Percentiles rank a stretch among this genome's conserved stretches.
Conservation (phyloP, 1,140 invertebrate species). For the Zaprionus nigranus region DNA sequence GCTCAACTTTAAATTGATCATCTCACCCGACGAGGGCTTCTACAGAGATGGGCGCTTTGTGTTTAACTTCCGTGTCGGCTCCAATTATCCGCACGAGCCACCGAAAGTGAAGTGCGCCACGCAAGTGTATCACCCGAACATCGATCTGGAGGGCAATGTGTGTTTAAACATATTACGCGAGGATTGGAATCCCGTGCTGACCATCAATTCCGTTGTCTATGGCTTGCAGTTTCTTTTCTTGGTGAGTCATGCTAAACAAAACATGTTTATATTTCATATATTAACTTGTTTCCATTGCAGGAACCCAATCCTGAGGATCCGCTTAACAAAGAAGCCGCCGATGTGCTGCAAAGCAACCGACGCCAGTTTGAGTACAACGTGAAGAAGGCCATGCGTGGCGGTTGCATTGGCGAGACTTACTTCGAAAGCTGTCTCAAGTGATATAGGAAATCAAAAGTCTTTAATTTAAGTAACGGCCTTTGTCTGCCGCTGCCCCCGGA, state of each 20-base stretch:
- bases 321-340: constrained; percentile 99
- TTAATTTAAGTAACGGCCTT: constrained; percentile 78
- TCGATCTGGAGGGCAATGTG: constrained; percentile 97
- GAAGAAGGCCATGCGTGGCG: constrained; percentile 97
- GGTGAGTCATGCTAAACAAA: constrained; percentile 86
- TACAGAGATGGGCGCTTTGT: constrained; percentile 96
- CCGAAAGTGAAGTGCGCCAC: constrained; percentile 98
- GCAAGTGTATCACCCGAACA: constrained; percentile 97
- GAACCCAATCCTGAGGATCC: constrained; percentile 99
- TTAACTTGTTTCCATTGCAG: constrained; percentile 84
- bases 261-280: not conserved
- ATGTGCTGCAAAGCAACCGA: constrained; percentile 97
- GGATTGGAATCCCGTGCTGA: constrained; percentile 99
- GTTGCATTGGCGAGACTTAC: constrained; percentile 95
- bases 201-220: constrained; percentile 99
- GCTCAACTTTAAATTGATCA: constrained; percentile 97
- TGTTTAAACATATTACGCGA: constrained; percentile 97
- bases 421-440: constrained; percentile 98
- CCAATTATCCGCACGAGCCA: constrained; percentile 98
- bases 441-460: constrained; percentile 85
- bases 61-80: constrained; percentile 98
- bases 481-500: constrained; percentile 18
- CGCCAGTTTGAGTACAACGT: constrained; percentile 98
- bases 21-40: constrained; percentile 99
- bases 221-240: constrained; percentile 98